Conservation (phyloP, 2,797 vertebrate genomes). For the Hydrocynus forskahlii region DNA sequence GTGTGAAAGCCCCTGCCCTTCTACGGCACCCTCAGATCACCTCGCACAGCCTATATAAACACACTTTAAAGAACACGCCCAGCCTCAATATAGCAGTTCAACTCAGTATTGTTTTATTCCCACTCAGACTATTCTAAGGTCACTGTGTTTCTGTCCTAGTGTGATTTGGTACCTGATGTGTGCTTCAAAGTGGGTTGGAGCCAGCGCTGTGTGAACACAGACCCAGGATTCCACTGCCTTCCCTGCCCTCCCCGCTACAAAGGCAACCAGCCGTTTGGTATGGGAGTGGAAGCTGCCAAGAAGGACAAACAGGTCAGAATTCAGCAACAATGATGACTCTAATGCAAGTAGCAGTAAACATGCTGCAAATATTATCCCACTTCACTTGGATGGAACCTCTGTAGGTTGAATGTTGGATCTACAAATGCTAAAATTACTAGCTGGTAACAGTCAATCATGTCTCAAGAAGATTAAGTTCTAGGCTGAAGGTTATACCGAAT, state of each 20-base stretch:
- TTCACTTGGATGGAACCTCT: too few species aligned
- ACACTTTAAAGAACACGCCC: not conserved
- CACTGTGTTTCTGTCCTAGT: conserved; percentile 74
- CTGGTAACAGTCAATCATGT: too few species aligned
- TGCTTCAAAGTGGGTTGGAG: conserved; percentile 86
- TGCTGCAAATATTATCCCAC: not conserved
- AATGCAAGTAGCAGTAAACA: not conserved
- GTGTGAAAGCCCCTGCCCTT: not conserved
- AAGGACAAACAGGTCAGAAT: conserved; percentile 88
- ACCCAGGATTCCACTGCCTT: conserved; percentile 95
- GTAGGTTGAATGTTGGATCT: too few species aligned
- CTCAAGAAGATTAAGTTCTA: too few species aligned
- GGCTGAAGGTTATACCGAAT: too few species aligned
- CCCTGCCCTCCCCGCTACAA: conserved; percentile 94
- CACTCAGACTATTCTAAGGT: not conserved
- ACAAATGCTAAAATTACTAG: too few species aligned
- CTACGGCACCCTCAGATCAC: not conserved
- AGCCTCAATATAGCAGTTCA: too few species aligned
- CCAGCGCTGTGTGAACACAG: conserved; percentile 91
- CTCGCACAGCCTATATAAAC: not conserved
- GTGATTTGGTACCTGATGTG: conserved; percentile 88
- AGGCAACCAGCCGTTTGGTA: conserved; percentile 92
- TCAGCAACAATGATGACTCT: conserved; percentile 20
- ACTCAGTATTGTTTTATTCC: too few species aligned
- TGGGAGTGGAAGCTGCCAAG: conserved; percentile 88